Base-by-base conservation (phyloP, 1,140 invertebrate species). In the Pseudomyrmex dendroicus region DNA sequence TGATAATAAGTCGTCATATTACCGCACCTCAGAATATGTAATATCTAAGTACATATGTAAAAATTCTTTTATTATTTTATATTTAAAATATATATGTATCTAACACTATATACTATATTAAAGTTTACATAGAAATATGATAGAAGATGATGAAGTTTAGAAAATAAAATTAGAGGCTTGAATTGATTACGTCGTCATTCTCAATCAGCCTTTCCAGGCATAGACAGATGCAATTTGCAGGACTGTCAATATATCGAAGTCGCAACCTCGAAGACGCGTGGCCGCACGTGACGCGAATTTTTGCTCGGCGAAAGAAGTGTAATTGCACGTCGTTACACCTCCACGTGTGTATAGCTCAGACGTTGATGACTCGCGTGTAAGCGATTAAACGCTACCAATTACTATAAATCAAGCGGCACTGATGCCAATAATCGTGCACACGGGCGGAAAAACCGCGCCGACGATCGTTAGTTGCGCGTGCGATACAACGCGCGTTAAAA, bases 311-410 rank as follows among this genome's bases (percentile, higher is more conserved):
- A n/a, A 35, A 52, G 52, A 57, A 46, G 20, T 48, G 64, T 72
- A 50, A 72, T 80, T 70, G 64, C 12, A 35, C 54, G 22, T 72
- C 76, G 54, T 50, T 59, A 57, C 66, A 72, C 76, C 54, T 80
- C 66, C 62, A 66, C 73, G 73, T 35, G 46, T 15, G 44, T 35
- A 35, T n/a, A 25, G 7, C 13, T 12, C 35, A 35, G 50, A 1
- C 7, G 76, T 13, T 17, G 44, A 78, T 67, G 64, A 68, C 35
- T 68, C 64, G 64, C 74, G 9, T 56, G n/a, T 44, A 68, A 48
- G 63, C 66, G 76, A 80, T 80, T 72, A 72, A 72, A 80, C 76
- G 66, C 22, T n/a, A 59, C 44, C 76, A 80, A 80, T 80, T 80
- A 72, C 54, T 80, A 25, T 57, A 72, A 80, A 72, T 80, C 66